Conservation (phyloP, 2,797 vertebrate genomes). For the Champsocephalus esox region DNA sequence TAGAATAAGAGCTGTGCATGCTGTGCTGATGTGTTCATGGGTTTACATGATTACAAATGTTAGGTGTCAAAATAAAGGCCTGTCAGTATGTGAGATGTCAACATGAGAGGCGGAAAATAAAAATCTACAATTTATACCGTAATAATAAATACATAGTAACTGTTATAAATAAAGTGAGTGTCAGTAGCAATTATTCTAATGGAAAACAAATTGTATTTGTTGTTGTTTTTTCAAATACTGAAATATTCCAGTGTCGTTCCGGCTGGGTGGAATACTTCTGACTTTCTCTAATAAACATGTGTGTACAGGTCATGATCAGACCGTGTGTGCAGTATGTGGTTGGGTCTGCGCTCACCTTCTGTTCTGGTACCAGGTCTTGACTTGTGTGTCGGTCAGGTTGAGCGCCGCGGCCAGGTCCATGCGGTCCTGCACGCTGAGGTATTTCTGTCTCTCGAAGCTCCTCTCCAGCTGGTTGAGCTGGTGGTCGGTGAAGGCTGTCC, state of each 20-base stretch:
- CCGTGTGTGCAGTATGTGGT: not conserved
- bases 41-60: not conserved
- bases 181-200: not conserved
- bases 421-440: conserved; percentile 97
- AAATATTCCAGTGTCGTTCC: not conserved
- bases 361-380: conserved; percentile 97
- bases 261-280: not conserved
- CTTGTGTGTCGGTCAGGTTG: conserved; percentile 95
- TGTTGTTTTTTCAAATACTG: not conserved
- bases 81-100: not conserved
- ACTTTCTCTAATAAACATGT: not conserved
- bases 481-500: conserved; percentile 96
- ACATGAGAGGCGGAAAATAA: not conserved
- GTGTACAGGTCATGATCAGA: no score
- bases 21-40: not conserved
- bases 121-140: not conserved
- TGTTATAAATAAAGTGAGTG: not conserved
- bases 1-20: not conserved
- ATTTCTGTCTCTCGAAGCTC: conserved; percentile 97
- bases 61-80: not conserved
- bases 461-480: conserved; percentile 97
- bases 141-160: no score
- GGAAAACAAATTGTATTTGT: no score
- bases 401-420: conserved; percentile 98
- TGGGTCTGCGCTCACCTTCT: conserved; percentile 81